Evolutionary conservation across 1,140 invertebrate genomes (phyloP).

Genomic region (Triops longicaudatus): DNA sequence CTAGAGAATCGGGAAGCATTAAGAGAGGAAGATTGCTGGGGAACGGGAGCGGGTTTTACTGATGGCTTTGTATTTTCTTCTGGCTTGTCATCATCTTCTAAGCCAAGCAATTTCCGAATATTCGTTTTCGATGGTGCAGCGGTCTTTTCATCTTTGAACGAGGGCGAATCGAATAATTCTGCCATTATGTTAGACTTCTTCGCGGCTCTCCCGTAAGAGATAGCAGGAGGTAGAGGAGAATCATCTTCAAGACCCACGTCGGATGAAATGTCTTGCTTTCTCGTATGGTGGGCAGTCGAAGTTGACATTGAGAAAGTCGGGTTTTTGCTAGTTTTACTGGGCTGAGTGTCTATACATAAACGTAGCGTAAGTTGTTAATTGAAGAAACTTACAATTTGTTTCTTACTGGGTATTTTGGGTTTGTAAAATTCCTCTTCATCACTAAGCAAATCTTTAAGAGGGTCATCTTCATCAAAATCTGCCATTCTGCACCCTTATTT

Average conservation of each 20-base stretch:
- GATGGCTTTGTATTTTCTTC: not conserved
- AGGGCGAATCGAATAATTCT: not conserved
- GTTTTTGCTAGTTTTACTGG: not conserved
- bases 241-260: not conserved
- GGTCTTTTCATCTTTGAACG: not conserved
- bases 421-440: constrained; percentile 1
- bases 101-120: not conserved
- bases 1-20: not conserved
- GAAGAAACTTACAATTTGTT: not conserved
- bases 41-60: not conserved
- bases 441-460: not conserved
- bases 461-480: not conserved
- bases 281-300: not conserved
- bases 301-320: not conserved
- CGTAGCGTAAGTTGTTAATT: not conserved
- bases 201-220: not conserved
- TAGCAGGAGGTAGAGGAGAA: not conserved
- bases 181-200: not conserved
- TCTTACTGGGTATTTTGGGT: not conserved
- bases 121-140: not conserved
- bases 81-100: not conserved
- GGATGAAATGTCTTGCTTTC: not conserved
- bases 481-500: not conserved
- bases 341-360: not conserved
- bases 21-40: not conserved